Percentiles rank a stretch among this genome's conserved stretches.
Conservation (phyloP, 2,888 invertebrate species). For the Heliconius ismenius region DNA sequence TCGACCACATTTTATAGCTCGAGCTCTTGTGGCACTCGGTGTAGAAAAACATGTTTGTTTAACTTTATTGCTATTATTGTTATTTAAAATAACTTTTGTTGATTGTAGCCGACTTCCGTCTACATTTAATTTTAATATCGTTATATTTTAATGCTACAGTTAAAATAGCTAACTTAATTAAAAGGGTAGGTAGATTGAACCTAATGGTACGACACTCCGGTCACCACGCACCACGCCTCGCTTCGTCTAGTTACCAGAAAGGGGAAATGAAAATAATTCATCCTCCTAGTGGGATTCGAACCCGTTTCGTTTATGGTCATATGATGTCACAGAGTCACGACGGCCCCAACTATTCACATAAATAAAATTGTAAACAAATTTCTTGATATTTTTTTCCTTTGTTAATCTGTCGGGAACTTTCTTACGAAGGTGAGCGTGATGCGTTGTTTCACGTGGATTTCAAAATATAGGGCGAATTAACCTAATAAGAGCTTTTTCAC, state of each 20-base stretch:
- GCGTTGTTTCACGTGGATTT: conserved; percentile 49
- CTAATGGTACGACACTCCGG: no score
- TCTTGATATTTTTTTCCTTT: conserved; percentile 22
- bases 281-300: background rate
- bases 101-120: no score
- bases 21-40: no score
- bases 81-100: no score
- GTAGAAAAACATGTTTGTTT: no score
- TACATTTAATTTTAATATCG: no score
- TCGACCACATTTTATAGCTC: no score
- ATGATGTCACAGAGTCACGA: background rate
- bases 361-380: conserved; percentile 1
- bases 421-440: conserved; percentile 57
- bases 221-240: background rate
- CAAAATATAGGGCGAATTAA: conserved; percentile 49
- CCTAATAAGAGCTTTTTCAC: conserved; percentile 27
- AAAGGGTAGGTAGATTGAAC: no score
- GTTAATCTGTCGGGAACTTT: conserved; percentile 28
- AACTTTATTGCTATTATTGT: no score
- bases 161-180: no score
- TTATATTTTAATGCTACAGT: no score
- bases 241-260: background rate
- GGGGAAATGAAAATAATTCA: background rate
- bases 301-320: background rate
- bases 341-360: background rate